Conservation (phyloP, 2,797 vertebrate species). For the Clarias fuscus region DNA sequence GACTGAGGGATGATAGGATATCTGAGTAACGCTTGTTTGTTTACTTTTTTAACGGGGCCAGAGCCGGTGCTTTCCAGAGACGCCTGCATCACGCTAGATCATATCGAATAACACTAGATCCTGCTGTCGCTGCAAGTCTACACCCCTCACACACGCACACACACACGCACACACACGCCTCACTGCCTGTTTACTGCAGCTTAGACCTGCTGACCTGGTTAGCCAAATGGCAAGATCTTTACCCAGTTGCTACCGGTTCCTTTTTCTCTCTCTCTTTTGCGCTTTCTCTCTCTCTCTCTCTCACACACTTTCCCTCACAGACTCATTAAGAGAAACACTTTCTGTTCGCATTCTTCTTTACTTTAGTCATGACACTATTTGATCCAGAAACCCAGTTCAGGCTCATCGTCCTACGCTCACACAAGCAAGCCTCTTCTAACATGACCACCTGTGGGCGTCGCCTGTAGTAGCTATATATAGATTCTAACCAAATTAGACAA, state of each 20-base stretch:
- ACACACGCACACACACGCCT: not conserved
- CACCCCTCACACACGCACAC: conserved; percentile 26
- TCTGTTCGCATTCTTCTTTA: conserved; percentile 2
- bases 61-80: conserved; percentile 15
- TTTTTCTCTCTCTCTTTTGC: conserved; percentile 19
- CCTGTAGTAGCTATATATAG: not conserved
- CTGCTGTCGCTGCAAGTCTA: conserved; percentile 45
- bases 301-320: conserved; percentile 31
- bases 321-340: conserved; percentile 46
- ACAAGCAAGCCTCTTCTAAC: too few relatives aligned
- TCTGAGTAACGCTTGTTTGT: not conserved
- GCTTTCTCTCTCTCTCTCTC: not conserved
- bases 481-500: not conserved
- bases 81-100: conserved; percentile 25
- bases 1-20: not conserved
- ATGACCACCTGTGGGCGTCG: not conserved
- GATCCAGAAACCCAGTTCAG: not conserved
- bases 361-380: not conserved
- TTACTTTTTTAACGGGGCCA: not conserved
- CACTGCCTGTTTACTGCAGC: conserved; percentile 39
- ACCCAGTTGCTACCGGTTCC: conserved; percentile 7
- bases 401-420: not conserved
- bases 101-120: conserved; percentile 42
- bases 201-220: conserved; percentile 52
- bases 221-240: conserved; percentile 34